phyloP scores from a whole-genome alignment of 2,888 invertebrate species.

The Pherbina coryleti region DNA sequence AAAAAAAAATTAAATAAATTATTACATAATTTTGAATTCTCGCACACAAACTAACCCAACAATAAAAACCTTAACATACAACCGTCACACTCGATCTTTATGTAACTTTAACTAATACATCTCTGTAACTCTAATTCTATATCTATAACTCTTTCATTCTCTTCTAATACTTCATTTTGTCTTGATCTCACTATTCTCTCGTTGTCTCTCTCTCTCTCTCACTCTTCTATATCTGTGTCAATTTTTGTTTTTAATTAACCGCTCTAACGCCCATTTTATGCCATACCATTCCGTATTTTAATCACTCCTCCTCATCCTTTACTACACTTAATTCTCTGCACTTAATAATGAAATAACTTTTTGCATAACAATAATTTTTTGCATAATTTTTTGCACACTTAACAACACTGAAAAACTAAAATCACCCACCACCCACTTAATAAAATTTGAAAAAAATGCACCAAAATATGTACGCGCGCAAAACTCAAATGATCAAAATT shows the following conservation, averaged over 20 bases:
- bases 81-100: slow-evolving; percentile 37
- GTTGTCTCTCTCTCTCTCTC: background rate
- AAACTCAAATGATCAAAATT: slow-evolving; percentile 7
- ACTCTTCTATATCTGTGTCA: background rate
- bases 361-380: background rate
- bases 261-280: no score
- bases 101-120: slow-evolving; percentile 31
- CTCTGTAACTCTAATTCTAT: slow-evolving; percentile 28
- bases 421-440: slow-evolving; percentile 38
- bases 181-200: slow-evolving; percentile 9
- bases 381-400: background rate
- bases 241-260: background rate
- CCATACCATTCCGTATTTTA: background rate
- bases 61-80: slow-evolving; percentile 34
- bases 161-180: slow-evolving; percentile 18
- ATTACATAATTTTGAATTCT: slow-evolving; percentile 26
- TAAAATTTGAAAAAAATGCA: background rate
- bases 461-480: slow-evolving; percentile 4
- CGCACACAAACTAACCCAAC: slow-evolving; percentile 27
- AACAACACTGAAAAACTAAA: slow-evolving; percentile 27
- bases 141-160: slow-evolving; percentile 9
- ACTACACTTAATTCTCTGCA: background rate
- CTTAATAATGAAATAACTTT: background rate
- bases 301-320: background rate
- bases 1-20: slow-evolving; percentile 24